Conservation (phyloP, 2,888 invertebrate genomes). For the Trypoxylon attenuatum region DNA sequence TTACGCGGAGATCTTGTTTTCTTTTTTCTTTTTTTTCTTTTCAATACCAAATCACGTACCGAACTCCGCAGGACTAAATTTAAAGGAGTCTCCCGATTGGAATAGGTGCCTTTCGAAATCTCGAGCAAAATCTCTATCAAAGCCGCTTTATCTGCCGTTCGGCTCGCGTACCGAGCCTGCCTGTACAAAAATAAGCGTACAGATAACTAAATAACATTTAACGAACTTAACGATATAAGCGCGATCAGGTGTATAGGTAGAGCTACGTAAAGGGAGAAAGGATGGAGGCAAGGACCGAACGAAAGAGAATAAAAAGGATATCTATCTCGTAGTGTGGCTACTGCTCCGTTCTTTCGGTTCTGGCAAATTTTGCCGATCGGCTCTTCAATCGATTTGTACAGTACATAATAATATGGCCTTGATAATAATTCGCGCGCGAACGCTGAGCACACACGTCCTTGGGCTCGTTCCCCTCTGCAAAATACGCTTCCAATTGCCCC, state of each 20-base stretch:
- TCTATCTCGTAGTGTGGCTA: constrained; percentile 56
- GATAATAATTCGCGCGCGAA: too few relatives aligned
- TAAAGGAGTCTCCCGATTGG: too few relatives aligned
- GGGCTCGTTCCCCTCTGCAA: constrained; percentile 55
- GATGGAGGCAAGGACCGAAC: constrained; percentile 34
- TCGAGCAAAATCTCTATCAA: too few relatives aligned
- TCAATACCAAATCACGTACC: too few relatives aligned
- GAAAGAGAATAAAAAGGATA: constrained; percentile 65
- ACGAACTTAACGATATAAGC: constrained; percentile 59
- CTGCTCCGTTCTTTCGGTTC: constrained; percentile 42
- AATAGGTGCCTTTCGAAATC: too few relatives aligned
- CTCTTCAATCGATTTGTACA: constrained; percentile 23
- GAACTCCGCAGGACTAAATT: too few relatives aligned
- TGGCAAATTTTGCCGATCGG: constrained; percentile 47
- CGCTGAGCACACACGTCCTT: constrained; percentile 49
- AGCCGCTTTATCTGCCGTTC: too few relatives aligned
- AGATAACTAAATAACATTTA: constrained; percentile 54
- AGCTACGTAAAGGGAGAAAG: constrained; percentile 39
- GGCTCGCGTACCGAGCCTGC: constrained; percentile 45
- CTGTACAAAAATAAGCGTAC: constrained; percentile 49
- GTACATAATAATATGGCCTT: constrained; percentile 41
- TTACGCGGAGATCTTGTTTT: too few relatives aligned
- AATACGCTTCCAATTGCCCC: constrained; percentile 73
- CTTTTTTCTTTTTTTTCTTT: too few relatives aligned
- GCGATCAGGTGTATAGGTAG: constrained; percentile 33